Evolutionary conservation across 2,113 vertebrate species (phyloP).

Genomic region (Bubalus kerabau): DNA sequence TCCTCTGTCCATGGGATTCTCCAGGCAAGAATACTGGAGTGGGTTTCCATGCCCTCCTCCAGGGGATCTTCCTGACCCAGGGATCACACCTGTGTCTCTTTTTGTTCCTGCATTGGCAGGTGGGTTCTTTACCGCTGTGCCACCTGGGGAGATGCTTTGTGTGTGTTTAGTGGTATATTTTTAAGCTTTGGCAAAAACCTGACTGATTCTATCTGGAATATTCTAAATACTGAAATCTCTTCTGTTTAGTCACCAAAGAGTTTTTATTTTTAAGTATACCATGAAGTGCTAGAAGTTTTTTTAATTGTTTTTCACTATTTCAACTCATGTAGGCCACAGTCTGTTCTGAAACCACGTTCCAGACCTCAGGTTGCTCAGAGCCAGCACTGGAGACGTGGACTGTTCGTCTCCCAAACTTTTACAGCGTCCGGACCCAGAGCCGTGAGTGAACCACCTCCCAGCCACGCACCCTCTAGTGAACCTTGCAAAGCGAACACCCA

Average conservation of each 20-base stretch:
- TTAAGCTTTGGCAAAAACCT: neutral
- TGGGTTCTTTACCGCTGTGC: neutral
- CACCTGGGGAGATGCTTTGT: neutral
- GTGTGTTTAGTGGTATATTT: too few species aligned
- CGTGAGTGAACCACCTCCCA: fast-evolving
- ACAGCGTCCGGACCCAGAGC: too few species aligned
- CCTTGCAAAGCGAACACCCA: fast-evolving
- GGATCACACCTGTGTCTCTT: neutral
- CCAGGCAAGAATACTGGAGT: neutral
- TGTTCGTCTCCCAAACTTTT: fast-evolving
- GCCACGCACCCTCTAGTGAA: fast-evolving
- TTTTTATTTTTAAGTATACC: neutral
- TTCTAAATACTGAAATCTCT: fast-evolving
- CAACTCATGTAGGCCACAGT: fast-evolving
- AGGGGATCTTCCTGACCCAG: neutral
- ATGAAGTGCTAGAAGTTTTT: neutral
- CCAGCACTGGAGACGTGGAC: too few species aligned
- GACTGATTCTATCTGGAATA: fast-evolving
- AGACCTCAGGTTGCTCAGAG: neutral
- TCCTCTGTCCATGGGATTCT: neutral
- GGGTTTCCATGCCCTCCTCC: neutral
- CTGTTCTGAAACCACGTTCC: neutral
- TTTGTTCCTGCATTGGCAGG: neutral
- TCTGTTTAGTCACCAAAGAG: neutral
- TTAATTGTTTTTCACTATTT: neutral